phyloP scores from a whole-genome alignment of 53 echinoderm and acorn worm genomes.

The Holothuria leucospilota region DNA sequence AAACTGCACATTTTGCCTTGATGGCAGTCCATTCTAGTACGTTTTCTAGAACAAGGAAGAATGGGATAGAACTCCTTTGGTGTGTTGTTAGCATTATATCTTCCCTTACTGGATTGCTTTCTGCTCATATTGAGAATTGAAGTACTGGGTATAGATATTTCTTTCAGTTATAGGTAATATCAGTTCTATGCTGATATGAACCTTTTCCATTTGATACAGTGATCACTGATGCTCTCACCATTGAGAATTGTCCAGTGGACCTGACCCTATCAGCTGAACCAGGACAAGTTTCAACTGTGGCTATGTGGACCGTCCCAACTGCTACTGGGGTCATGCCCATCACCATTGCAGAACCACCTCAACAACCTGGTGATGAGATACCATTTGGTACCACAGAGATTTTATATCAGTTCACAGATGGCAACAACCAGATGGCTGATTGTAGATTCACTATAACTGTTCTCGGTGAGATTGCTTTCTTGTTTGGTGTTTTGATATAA shows the following conservation, averaged over 20 bases:
- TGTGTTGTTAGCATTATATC: too few species aligned
- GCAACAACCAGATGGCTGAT: not conserved
- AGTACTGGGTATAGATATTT: too few species aligned
- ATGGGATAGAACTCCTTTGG: too few species aligned
- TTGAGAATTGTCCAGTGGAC: constrained; percentile 3
- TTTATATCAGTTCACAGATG: constrained; percentile 29
- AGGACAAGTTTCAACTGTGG: constrained; percentile 2
- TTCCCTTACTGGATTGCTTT: too few species aligned
- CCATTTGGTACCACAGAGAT: constrained; percentile 25
- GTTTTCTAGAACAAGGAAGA: too few species aligned
- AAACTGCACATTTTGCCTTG: too few species aligned
- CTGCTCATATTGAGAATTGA: too few species aligned
- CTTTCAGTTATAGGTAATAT: too few species aligned
- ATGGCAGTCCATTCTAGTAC: too few species aligned
- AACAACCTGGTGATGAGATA: constrained; percentile 15
- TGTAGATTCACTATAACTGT: constrained; percentile 27
- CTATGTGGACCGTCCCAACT: constrained; percentile 16
- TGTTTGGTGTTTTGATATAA: too few species aligned
- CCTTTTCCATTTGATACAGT: constrained; percentile 3
- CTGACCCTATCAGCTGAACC: constrained; percentile 2
- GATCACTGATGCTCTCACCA: not conserved
- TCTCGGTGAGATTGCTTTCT: not conserved
- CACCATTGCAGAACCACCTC: not conserved
- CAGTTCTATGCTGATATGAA: too few species aligned
- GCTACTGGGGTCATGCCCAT: constrained; percentile 35